These are phyloP conservation scores for Eleginops maclovinus DNA, from an alignment of 2,113 vertebrate species.

Conservation along the genomic window DNA sequence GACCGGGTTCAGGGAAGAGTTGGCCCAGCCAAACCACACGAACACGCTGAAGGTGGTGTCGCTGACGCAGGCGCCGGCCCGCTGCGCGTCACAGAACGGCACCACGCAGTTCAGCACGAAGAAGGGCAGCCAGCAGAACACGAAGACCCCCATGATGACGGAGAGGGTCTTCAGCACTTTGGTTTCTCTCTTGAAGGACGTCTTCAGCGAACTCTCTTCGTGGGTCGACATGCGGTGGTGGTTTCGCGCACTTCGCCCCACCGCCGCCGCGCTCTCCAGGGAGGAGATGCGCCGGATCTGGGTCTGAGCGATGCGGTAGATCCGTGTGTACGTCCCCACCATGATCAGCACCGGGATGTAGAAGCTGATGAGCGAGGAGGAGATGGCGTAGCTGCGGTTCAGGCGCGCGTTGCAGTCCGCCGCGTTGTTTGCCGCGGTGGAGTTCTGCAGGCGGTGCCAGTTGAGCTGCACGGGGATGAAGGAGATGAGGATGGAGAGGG, in stretches of 20 bases:
- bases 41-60: conserved; percentile 87
- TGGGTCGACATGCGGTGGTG: conserved; percentile 57
- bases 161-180: conserved; percentile 88
- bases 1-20: conserved; percentile 87
- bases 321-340: conserved; percentile 87
- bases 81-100: conserved; percentile 82
- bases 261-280: conserved; percentile 81
- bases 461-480: conserved; percentile 81
- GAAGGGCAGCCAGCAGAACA: conserved; percentile 89
- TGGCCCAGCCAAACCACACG: conserved; percentile 89
- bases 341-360: conserved; percentile 86
- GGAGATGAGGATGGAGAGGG: conserved; percentile 84
- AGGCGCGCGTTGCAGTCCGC: conserved; percentile 83
- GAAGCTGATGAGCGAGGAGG: conserved; percentile 79
- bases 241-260: conserved; percentile 40
- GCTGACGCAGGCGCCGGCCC: conserved; percentile 77
- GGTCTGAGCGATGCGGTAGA: conserved; percentile 87
- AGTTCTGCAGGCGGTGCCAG: conserved; percentile 81
- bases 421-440: neutral
- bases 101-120: conserved; percentile 89
- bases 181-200: conserved; percentile 86
- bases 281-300: conserved; percentile 86
- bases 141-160: conserved; percentile 89
- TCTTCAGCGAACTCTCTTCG: conserved; percentile 80
- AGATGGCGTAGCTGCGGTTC: conserved; percentile 83